Evolutionary conservation across 2,797 vertebrate species (phyloP).

Genomic region (Triplophysa bombifrons): DNA sequence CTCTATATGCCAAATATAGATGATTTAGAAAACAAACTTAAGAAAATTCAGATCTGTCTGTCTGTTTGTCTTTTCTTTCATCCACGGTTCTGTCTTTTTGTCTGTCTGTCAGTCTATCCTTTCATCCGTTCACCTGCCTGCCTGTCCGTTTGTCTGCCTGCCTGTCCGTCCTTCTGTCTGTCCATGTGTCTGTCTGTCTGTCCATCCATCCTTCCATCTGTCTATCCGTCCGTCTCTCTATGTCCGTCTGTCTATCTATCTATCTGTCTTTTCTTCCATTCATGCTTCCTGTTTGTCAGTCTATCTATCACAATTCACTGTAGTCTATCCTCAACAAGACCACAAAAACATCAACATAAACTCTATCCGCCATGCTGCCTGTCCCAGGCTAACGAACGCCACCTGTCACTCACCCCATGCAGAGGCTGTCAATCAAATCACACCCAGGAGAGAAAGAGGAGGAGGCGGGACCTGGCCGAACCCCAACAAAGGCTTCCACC

Average conservation of each 20-base stretch:
- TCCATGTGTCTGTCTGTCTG: not conserved
- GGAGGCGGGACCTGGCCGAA: constrained; percentile 64
- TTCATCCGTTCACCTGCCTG: not conserved
- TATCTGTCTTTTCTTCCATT: not conserved
- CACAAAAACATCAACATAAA: not conserved
- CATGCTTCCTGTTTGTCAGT: not conserved
- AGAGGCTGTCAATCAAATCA: constrained; percentile 78
- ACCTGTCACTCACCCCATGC: constrained; percentile 80
- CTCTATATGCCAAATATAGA: too few species aligned
- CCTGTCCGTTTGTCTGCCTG: not conserved
- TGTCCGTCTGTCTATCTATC: too few species aligned
- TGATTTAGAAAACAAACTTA: too few species aligned
- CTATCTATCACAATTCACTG: not conserved
- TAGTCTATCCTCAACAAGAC: not conserved
- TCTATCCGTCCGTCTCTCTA: not conserved
- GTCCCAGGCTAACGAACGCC: constrained; percentile 67
- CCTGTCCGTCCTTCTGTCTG: not conserved
- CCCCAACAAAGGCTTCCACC: constrained; percentile 79
- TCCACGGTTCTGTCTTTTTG: not conserved
- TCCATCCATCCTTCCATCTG: not conserved
- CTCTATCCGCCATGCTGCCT: constrained; percentile 64
- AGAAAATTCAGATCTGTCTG: not conserved
- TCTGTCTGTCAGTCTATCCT: not conserved
- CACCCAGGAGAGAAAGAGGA: constrained; percentile 70
- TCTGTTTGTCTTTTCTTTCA: too few species aligned